Evolutionary conservation across 2,797 vertebrate genomes (phyloP), one percentile per base, ranked within the genome.

Genomic region (Gallirallus australis): DNA sequence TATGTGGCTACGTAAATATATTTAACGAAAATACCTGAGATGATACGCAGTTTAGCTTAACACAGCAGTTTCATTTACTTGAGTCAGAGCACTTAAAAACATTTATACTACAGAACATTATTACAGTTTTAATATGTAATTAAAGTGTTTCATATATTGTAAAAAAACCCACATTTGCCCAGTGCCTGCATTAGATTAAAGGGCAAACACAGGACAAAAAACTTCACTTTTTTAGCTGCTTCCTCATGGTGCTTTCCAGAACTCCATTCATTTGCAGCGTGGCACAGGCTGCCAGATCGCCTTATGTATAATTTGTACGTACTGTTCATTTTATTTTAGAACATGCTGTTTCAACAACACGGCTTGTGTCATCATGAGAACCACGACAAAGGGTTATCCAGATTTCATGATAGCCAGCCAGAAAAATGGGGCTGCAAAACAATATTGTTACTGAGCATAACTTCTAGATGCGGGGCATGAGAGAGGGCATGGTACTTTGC

Each of bases 271-370:
- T 73, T 77, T 82, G 50, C 68, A 89, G 40, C 1, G 35, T 47
- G 73, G 82, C 47, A 33, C 37, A 60, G 59, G 54, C 91, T 95
- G 94, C 77, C 95, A 92, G 93, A 80, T 42, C 6, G 8, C 9
- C 4, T 3, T 53, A 80, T 89, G 93, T 57, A 73, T 85, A 84
- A 94, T 92, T 86, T 68, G 95, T 90, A 90, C 42, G 5, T 61
- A 84, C 66, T 64, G 91, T 95, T 96, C 88, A 39, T 71, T 96
- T 96, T 64, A 94, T 85, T 94, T 90, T 61, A 89, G 94, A 96
- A 96, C 91, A 86, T 33, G 54, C 77, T 92, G 94, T 96, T 96
- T 95, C 88, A 94, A 45, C 82, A 94, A 85, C 88, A 61, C 23
- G 75, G 68, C 33, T 94, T 93, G 80, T 95, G 90, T 96, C 96